Percentiles rank a stretch among this genome's conserved stretches.
phyloP scores from a whole-genome alignment of 2,797 vertebrate genomes.

The Helicolenus hilgendorfi region DNA sequence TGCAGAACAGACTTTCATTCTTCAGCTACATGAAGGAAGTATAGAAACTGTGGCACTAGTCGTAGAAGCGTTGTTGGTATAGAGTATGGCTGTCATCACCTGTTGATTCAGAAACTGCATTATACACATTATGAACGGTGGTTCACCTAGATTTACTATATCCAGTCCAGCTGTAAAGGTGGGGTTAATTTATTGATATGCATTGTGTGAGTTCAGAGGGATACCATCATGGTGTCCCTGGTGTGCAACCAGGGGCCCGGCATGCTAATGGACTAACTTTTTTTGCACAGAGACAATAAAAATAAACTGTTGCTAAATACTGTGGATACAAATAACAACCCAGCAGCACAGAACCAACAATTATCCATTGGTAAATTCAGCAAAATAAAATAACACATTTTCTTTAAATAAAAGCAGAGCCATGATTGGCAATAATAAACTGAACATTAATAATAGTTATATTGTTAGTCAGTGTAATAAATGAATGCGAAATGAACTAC shows the following conservation, averaged over 20 bases:
- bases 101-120: conserved; percentile 1
- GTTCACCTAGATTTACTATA: not conserved
- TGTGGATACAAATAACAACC: not conserved
- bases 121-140: not conserved
- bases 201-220: not conserved
- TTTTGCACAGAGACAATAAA: not conserved
- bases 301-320: not conserved
- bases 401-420: not conserved
- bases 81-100: not conserved
- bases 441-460: no score
- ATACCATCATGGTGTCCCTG: not conserved
- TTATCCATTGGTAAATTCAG: not conserved
- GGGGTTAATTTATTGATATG: not conserved
- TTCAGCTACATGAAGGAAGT: not conserved
- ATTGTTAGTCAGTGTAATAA: no score
- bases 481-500: not conserved
- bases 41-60: conserved; percentile 1
- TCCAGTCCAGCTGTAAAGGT: not conserved
- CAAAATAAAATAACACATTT: not conserved
- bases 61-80: not conserved
- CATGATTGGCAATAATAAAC: not conserved
- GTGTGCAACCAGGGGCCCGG: not conserved
- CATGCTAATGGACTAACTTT: not conserved
- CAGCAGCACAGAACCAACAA: not conserved
- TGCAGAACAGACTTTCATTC: conserved; percentile 36